Percentiles rank a stretch among this genome's conserved stretches.
phyloP scores from a whole-genome alignment of 2,888 invertebrate species.

The Sclerodermus sp. region DNA sequence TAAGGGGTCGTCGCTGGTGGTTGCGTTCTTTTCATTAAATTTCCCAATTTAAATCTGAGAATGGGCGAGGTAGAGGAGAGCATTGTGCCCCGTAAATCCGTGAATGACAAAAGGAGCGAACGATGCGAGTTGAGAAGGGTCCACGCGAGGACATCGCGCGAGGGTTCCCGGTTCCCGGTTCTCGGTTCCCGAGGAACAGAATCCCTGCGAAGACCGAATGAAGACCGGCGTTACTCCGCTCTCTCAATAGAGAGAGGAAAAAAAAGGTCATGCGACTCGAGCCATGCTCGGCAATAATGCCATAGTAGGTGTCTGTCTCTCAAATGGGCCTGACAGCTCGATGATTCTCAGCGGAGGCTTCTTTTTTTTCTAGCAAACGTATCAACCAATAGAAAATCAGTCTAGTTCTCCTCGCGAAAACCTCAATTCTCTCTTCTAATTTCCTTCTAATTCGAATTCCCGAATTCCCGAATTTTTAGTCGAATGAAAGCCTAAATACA shows the following conservation, averaged over 20 bases:
- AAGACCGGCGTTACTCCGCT: neutral
- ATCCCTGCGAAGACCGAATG: neutral
- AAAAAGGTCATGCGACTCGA: conserved; percentile 2
- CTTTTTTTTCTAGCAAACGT: too few relatives aligned
- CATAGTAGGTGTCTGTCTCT: conserved; percentile 1
- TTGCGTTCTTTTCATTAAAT: too few relatives aligned
- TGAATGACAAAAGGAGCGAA: neutral
- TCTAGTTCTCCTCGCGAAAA: too few relatives aligned
- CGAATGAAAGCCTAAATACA: neutral
- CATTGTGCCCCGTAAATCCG: neutral
- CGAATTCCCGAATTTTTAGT: too few relatives aligned
- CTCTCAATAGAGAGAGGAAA: neutral
- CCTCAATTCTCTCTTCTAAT: neutral
- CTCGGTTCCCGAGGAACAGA: neutral
- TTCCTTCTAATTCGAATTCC: neutral
- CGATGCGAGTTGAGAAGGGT: neutral
- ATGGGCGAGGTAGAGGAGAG: neutral
- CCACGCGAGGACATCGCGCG: neutral
- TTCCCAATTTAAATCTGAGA: neutral
- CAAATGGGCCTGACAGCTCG: conserved; percentile 3
- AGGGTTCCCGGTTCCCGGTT: too few relatives aligned
- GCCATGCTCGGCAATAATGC: neutral
- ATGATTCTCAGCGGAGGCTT: neutral
- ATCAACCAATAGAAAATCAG: too few relatives aligned
- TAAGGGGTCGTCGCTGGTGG: too few relatives aligned